Conservation (phyloP, 1,140 invertebrate species). For the Sarcophaga peregrina region DNA sequence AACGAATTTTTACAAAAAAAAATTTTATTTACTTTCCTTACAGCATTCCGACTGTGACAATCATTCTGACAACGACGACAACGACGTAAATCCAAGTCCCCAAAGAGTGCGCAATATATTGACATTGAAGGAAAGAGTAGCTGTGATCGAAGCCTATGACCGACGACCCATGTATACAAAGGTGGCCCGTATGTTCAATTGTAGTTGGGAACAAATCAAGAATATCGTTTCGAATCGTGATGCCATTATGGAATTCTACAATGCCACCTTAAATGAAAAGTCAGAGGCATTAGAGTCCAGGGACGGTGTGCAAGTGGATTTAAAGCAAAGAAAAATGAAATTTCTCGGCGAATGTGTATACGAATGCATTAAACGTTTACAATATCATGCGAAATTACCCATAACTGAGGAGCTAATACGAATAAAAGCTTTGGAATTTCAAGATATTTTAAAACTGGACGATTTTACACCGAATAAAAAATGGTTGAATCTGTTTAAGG, state of each 20-base stretch:
- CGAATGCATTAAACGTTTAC: constrained; percentile 59
- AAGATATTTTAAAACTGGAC: constrained; percentile 55
- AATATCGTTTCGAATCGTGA: constrained; percentile 59
- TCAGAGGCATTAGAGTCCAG: background rate
- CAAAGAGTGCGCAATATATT: constrained; percentile 58
- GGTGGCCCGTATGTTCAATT: constrained; percentile 61
- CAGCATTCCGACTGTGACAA: background rate
- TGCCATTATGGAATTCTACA: constrained; percentile 57
- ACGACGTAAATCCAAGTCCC: constrained; percentile 43
- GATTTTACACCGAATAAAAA: constrained; percentile 59
- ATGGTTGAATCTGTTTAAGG: constrained; percentile 63
- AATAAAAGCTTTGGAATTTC: constrained; percentile 58
- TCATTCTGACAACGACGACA: constrained; percentile 40
- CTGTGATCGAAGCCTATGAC: constrained; percentile 58
- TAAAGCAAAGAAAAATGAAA: constrained; percentile 55
- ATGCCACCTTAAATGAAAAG: constrained; percentile 50
- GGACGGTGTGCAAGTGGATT: constrained; percentile 50
- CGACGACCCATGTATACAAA: constrained; percentile 60
- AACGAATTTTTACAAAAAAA: too few species aligned
- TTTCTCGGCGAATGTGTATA: constrained; percentile 61
- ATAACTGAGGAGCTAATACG: constrained; percentile 60
- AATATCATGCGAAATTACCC: constrained; percentile 54
- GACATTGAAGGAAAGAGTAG: constrained; percentile 60
- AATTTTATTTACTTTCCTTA: background rate
- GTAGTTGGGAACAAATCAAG: constrained; percentile 64